Conservation (phyloP, 1,140 invertebrate genomes). For the Ditylenchus dipsaci region DNA sequence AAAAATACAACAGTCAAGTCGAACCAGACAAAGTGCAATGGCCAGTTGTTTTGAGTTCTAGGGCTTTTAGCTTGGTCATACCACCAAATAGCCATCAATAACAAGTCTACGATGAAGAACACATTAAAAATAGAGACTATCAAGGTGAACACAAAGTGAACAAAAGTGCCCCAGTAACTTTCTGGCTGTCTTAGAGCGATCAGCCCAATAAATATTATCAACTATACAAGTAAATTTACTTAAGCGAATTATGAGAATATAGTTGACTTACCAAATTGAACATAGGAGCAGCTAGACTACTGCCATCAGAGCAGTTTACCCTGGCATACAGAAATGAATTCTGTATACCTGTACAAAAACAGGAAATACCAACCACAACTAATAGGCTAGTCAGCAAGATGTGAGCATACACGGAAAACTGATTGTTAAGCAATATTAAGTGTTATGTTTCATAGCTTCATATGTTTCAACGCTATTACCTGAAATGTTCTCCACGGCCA, state of each 20-base stretch:
- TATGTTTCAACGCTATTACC: too few relatives aligned
- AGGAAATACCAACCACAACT: constrained; percentile 19
- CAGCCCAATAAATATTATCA: constrained; percentile 1
- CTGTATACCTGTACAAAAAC: constrained; percentile 31
- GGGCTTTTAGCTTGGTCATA: neutral
- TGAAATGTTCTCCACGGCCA: constrained; percentile 12
- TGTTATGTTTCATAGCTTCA: too few relatives aligned
- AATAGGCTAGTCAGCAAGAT: constrained; percentile 2
- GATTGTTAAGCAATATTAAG: too few relatives aligned
- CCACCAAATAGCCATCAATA: constrained; percentile 20
- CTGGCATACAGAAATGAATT: constrained; percentile 29
- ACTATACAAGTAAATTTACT: neutral
- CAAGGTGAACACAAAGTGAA: constrained; percentile 19
- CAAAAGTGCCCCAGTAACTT: constrained; percentile 26
- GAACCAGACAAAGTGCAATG: constrained; percentile 15
- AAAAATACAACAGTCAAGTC: neutral
- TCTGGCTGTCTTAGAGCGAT: constrained; percentile 29
- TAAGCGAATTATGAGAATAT: neutral
- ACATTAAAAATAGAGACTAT: constrained; percentile 12
- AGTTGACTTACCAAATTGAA: constrained; percentile 19
- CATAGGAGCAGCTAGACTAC: constrained; percentile 24
- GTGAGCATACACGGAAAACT: neutral
- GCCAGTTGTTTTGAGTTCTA: constrained; percentile 23
- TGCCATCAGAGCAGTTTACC: constrained; percentile 21
- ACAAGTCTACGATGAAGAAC: constrained; percentile 26